Evolutionary conservation across 2,113 vertebrate species (phyloP), one percentile per base, ranked within the genome.

Genomic region (Rhinolophus sinicus): DNA sequence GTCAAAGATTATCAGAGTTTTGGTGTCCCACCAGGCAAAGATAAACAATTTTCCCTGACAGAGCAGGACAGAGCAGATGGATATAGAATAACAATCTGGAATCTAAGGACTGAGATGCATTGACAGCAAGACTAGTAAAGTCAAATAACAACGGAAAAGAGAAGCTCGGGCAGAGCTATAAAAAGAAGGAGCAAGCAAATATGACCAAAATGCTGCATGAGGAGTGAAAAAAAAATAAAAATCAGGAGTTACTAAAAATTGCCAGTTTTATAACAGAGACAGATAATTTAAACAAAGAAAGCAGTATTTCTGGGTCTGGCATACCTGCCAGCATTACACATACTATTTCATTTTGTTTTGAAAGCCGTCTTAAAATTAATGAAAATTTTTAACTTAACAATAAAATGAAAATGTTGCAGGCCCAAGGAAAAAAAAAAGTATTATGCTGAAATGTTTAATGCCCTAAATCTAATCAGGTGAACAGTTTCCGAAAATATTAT

Each of bases 351-450:
- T 75, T 65, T 47, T 62, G 40, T 91, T 96, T 78, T 76, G 40
- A 95, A 95, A 90, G 44, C 40, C 86, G 26, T 40, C 44, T 93
- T 89, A 75, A 92, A 96, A 82, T 88, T 84, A 95, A 91, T 90
- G 30, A 33, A 75, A 85, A 3, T 30, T 77, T 81, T 95, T 93
- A 91, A 84, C 28, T 89, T 94, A 64, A 84, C 24, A 88, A 70
- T 90, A 94, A 95, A 91, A 96, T 87, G 35, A 58, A 92, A 87
- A 88, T 77, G 92, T 38, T 28, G 0, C 62, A 95, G 69, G 22
- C 19, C 28, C 35, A 81, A n/a, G 50, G 14, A n/a, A 33, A 62
- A 44, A 44, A 44, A 44, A 90, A 93, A 87, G 91, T 64, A 92
- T 50, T 76, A 35, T 94, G 12, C 30, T 67, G 64, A 90, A 91